Evolutionary conservation across 2,888 invertebrate species (phyloP).

Genomic region (Dryocosmus kuriphilus): DNA sequence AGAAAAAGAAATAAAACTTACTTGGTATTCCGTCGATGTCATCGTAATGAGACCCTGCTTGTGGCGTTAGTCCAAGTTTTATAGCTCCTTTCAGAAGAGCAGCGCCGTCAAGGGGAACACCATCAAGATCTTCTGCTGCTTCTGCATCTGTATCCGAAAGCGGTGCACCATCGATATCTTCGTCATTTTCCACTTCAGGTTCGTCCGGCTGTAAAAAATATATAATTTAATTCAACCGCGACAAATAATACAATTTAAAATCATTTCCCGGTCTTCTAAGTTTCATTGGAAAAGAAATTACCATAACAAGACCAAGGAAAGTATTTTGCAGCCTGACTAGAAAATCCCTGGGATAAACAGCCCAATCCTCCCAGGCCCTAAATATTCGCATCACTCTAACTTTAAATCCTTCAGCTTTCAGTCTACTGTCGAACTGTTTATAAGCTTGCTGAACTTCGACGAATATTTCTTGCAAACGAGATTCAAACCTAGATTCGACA

Average conservation of each 20-base stretch:
- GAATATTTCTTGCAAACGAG: conserved; percentile 88
- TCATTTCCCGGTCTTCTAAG: background rate
- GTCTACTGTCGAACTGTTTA: conserved; percentile 87
- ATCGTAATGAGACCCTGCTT: conserved; percentile 77
- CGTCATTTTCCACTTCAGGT: conserved; percentile 79
- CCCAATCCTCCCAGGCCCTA: conserved; percentile 98
- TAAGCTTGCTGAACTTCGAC: conserved; percentile 86
- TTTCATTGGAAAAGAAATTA: conserved; percentile 51
- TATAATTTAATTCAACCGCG: background rate
- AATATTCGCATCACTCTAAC: conserved; percentile 92
- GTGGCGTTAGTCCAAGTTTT: conserved; percentile 78
- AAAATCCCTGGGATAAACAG: conserved; percentile 96
- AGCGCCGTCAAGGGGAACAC: conserved; percentile 88
- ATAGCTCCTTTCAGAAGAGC: conserved; percentile 87
- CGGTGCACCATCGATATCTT: conserved; percentile 86
- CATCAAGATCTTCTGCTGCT: conserved; percentile 80
- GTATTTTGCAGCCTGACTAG: conserved; percentile 92
- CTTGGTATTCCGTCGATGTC: conserved; percentile 86
- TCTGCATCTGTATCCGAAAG: conserved; percentile 78
- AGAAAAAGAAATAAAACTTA: conserved; percentile 71
- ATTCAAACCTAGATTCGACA: conserved; percentile 85
- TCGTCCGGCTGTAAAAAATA: conserved; percentile 65
- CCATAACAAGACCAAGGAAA: conserved; percentile 88
- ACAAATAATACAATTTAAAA: background rate
- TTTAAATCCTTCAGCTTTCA: conserved; percentile 98